Base-by-base conservation (phyloP, 2,888 invertebrate genomes). In the Drosophila recens region DNA sequence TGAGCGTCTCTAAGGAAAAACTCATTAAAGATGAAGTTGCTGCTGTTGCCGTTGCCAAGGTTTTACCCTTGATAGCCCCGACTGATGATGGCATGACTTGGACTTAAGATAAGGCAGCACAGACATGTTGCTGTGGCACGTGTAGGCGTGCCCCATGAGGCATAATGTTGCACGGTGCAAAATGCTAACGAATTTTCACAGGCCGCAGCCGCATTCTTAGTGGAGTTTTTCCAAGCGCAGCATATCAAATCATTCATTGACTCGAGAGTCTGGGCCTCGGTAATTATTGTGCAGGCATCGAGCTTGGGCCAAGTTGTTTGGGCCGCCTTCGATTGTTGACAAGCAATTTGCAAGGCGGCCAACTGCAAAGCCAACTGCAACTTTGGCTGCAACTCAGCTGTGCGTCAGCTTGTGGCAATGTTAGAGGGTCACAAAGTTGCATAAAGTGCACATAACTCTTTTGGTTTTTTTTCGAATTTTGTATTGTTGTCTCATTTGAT, bases 151-250 rank as follows among this genome's bases (percentile, higher is more conserved):
- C 66, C 79, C 75, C 69, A 75, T 79, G 70, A 79, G n/a, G 84
- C 78, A 78, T 71, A 86, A 82, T 82, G 53, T 79, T 86, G 78
- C 89, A 84, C 83, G 89, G 72, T 86, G 80, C 83, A 75, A 82
- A 87, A 72, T 75, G 75, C 72, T 78, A 84, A 88, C 83, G 83
- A 88, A 86, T 84, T 84, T 84, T 72, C 83, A 72, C 83, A 63
- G 66, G 64, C 66, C 74, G 17, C 17, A 17, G 17, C 17, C 17
- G 74, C 69, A 84, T 75, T 86, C 87, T 80, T 79, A 82, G 79
- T 80, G 79, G 46, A 63, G 80, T 70, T 85, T 82, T 82, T 77
- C 81, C 82, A 73, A 70, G 68, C 75, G 57, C 83, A 77, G 80
- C 88, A 71, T 83, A 85, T 82, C 88, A 87, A 83, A 85, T 85